These are phyloP conservation scores for Polyommatus icarus DNA, from an alignment of 2,888 invertebrate genomes.

Conservation along the genomic window DNA sequence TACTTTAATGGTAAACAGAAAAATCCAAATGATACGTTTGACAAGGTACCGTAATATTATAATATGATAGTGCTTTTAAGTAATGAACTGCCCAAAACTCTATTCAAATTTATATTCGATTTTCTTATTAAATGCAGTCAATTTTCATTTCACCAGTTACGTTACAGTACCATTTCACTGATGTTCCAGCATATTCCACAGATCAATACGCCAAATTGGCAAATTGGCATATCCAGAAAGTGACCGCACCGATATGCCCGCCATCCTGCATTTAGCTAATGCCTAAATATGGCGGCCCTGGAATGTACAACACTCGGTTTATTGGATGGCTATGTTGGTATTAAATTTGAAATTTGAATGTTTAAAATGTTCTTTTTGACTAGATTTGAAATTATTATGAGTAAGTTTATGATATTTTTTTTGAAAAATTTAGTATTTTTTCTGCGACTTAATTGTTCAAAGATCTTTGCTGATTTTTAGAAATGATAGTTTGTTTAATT, in stretches of 20 bases:
- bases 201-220: conserved; percentile 19
- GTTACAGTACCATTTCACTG: not conserved
- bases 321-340: not conserved
- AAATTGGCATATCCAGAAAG: conserved; percentile 23
- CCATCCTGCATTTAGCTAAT: conserved; percentile 18
- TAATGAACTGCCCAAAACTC: too few species aligned
- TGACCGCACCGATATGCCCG: conserved; percentile 17
- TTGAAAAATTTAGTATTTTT: too few species aligned
- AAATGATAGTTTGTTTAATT: too few species aligned
- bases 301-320: conserved; percentile 5
- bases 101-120: not conserved
- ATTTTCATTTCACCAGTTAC: not conserved
- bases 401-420: too few species aligned
- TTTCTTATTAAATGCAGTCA: not conserved
- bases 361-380: not conserved
- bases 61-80: too few species aligned
- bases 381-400: not conserved
- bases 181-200: not conserved
- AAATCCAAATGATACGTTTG: too few species aligned
- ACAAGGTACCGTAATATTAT: too few species aligned
- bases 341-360: not conserved
- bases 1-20: not conserved
- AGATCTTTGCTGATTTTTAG: too few species aligned
- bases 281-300: conserved; percentile 18
- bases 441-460: too few species aligned